Evolutionary conservation across 2,797 vertebrate species (phyloP), one percentile per base, ranked within the genome.

Genomic region (Oreortyx pictus): DNA sequence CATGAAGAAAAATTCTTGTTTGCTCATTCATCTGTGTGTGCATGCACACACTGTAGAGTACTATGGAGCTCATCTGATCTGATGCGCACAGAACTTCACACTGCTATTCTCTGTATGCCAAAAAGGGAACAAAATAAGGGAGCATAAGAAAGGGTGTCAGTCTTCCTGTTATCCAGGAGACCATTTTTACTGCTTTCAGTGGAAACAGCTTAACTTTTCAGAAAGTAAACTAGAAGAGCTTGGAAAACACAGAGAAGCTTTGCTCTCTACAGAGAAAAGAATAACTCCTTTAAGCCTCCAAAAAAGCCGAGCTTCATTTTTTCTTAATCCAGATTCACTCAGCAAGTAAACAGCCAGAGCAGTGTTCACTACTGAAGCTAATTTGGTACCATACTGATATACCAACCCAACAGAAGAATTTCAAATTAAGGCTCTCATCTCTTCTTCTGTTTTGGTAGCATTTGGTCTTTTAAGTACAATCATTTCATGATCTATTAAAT

Each of bases 21-120:
- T 41, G 60, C 27, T 41, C 37, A 29, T 61, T 70, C 16, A 11
- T 22, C 41, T 0, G 0, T 3, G 2, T 23, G 22, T 71, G 22
- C 25, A 4, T 14, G 37, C 56, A 39, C 24, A 29, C 11, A 20
- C 41, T 29, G 68, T 15, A 57, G 44, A 60, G 33, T 6, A 20
- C 44, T 7, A 20, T 1, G 7, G 44, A 47, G 50, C 31, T 65
- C 70, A 60, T 35, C 22, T 29, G 62, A 41, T 66, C 62, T 72
- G 64, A 44, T 1, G 4, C 2, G 7, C 50, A 46, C 19, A 72
- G 60, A 54, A 62, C 47, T 71, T 61, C 9, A 4, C 7, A 29
- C 29, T 39, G 61, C 20, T 39, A 43, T 9, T 60, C 54, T 18
- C 5, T 6, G 14, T 2, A 17, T 44, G 44, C 39, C n/a, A 35